Evolutionary conservation across 2,888 invertebrate species (phyloP).

Genomic region (Drosophila mimetica): DNA sequence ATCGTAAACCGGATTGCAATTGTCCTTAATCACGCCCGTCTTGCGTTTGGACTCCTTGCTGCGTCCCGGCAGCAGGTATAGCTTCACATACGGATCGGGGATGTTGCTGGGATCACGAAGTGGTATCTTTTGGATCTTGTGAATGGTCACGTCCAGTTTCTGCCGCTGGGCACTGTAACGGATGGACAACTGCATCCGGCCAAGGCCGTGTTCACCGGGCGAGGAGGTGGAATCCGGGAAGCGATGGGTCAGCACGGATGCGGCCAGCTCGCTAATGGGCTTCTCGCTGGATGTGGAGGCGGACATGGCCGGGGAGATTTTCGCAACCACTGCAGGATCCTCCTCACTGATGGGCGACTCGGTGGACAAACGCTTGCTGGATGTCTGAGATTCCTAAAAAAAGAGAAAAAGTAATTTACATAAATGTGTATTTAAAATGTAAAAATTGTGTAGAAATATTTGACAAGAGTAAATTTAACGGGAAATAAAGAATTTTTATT

Average conservation of each 20-base stretch:
- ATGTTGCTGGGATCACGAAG: slow-evolving; percentile 92
- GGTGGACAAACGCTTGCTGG: slow-evolving; percentile 70
- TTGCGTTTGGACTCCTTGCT: slow-evolving; percentile 94
- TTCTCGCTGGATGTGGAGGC: slow-evolving; percentile 77
- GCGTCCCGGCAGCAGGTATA: slow-evolving; percentile 93
- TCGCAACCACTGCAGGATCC: slow-evolving; percentile 51
- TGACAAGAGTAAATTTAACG: too few relatives aligned
- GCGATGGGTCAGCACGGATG: slow-evolving; percentile 86
- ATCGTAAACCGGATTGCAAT: slow-evolving; percentile 95
- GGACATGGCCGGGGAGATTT: slow-evolving; percentile 60
- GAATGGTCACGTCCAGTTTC: slow-evolving; percentile 92
- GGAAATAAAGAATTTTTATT: too few relatives aligned
- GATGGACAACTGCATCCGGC: slow-evolving; percentile 93
- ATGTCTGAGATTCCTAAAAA: slow-evolving; percentile 60
- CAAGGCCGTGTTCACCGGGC: slow-evolving; percentile 90
- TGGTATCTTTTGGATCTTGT: slow-evolving; percentile 95
- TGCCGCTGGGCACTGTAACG: slow-evolving; percentile 94
- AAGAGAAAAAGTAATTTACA: not conserved
- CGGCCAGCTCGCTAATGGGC: slow-evolving; percentile 61
- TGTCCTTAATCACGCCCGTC: slow-evolving; percentile 92
- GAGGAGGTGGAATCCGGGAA: slow-evolving; percentile 87
- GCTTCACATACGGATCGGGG: slow-evolving; percentile 95
- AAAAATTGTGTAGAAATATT: not conserved
- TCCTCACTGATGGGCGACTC: slow-evolving; percentile 80
- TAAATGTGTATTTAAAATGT: too few relatives aligned